Percentiles rank a stretch among this genome's conserved stretches.
Conservation (phyloP, 1,140 invertebrate genomes). For the Choristoneura fumiferana region DNA sequence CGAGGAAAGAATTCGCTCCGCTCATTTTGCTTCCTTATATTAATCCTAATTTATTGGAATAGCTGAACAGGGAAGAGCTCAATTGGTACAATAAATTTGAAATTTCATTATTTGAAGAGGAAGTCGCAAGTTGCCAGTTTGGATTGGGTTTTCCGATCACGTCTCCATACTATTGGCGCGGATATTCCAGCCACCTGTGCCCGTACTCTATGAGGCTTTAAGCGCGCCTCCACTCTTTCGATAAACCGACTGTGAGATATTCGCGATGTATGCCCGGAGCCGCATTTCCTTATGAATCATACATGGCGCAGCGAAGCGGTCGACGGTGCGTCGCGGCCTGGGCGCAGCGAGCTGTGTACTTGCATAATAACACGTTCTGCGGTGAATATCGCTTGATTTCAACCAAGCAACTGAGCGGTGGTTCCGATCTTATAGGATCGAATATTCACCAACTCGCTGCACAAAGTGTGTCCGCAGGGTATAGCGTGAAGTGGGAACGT, state of each 20-base stretch:
- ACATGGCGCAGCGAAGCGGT: conserved; percentile 56
- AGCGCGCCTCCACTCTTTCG: conserved; percentile 66
- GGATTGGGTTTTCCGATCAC: conserved; percentile 72
- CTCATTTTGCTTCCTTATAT: conserved; percentile 33
- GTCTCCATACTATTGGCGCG: conserved; percentile 73
- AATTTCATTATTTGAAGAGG: conserved; percentile 77
- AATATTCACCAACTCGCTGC: conserved; percentile 11
- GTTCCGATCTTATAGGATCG: conserved; percentile 12
- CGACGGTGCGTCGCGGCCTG: conserved; percentile 42
- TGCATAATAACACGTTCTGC: conserved; percentile 47
- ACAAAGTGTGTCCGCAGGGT: conserved; percentile 16
- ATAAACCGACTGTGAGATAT: conserved; percentile 76
- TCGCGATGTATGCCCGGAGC: conserved; percentile 58
- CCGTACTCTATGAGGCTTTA: conserved; percentile 74
- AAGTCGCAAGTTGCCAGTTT: conserved; percentile 71
- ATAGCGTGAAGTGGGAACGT: background rate
- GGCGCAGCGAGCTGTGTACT: conserved; percentile 43
- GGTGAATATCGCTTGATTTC: conserved; percentile 31
- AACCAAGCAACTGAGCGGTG: conserved; percentile 17
- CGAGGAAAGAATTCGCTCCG: conserved; percentile 31
- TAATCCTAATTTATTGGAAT: conserved; percentile 55
- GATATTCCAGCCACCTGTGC: conserved; percentile 75
- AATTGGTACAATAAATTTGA: conserved; percentile 72
- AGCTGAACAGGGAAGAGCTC: conserved; percentile 54
- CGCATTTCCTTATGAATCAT: conserved; percentile 74